These are phyloP conservation scores for Pithys albifrons DNA, from an alignment of 2,113 vertebrate genomes.

Conservation along the genomic window DNA sequence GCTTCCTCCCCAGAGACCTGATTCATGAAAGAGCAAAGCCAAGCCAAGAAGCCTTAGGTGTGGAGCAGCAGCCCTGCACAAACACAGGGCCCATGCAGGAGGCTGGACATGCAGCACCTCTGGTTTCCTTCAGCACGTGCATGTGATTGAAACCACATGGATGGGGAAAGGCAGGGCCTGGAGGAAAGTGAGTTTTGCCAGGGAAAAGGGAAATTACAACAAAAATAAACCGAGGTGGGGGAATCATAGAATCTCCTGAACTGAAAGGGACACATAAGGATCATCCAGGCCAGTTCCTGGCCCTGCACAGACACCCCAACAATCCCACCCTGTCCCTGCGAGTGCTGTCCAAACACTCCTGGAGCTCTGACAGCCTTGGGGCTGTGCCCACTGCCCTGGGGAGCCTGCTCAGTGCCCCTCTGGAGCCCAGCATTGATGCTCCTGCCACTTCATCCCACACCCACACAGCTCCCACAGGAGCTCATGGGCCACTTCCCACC, in stretches of 20 bases:
- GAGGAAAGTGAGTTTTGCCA: neutral
- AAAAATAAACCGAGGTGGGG: neutral
- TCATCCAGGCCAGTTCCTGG: no score
- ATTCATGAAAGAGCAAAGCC: neutral
- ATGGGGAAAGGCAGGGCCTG: neutral
- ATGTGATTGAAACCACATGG: neutral
- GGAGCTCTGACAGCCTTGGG: neutral
- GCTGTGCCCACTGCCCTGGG: neutral
- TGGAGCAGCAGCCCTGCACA: neutral
- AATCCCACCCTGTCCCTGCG: neutral
- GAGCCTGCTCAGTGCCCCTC: neutral
- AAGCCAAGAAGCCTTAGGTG: constrained; percentile 19
- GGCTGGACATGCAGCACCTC: neutral
- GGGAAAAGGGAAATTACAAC: neutral
- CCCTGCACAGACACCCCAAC: neutral
- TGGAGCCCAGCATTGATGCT: neutral
- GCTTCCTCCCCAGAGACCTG: neutral
- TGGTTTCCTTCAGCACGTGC: neutral
- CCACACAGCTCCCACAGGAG: neutral
- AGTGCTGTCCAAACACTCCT: neutral
- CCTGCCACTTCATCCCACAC: neutral
- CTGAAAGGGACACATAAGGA: neutral
- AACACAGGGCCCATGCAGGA: neutral
- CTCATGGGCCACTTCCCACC: neutral
- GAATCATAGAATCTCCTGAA: neutral